phyloP scores from a whole-genome alignment of 2,113 vertebrate species.

The Nycticorax nycticorax region DNA sequence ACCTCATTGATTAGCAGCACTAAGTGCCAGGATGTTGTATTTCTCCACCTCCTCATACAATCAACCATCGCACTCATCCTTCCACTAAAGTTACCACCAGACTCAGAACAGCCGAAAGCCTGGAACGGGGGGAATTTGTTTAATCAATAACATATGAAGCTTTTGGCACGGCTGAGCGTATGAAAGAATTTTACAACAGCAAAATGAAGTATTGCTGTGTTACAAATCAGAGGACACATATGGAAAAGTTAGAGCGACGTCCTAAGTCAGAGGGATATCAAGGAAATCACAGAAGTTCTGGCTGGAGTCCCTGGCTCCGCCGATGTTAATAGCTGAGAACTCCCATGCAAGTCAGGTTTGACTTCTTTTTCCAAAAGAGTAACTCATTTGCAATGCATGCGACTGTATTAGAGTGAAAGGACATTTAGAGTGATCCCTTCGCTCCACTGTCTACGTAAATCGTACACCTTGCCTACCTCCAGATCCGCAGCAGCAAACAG shows the following conservation, averaged over 20 bases:
- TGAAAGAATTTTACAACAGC: slow-evolving; percentile 30
- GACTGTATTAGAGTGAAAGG: background rate
- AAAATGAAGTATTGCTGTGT: slow-evolving; percentile 15
- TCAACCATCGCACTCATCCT: background rate
- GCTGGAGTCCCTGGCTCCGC: background rate
- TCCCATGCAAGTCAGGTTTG: slow-evolving; percentile 47
- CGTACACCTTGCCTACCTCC: background rate
- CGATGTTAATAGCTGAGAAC: slow-evolving; percentile 1
- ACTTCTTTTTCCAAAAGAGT: slow-evolving; percentile 24
- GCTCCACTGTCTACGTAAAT: background rate
- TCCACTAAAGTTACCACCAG: background rate
- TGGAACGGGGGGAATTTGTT: slow-evolving; percentile 43
- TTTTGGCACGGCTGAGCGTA: slow-evolving; percentile 2
- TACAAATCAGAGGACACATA: slow-evolving; percentile 58
- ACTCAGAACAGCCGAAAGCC: background rate
- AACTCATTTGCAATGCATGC: slow-evolving; percentile 50
- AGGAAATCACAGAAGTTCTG: slow-evolving; percentile 64
- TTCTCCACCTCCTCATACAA: background rate
- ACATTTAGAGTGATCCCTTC: background rate
- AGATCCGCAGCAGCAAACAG: background rate
- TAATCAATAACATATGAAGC: slow-evolving; percentile 56
- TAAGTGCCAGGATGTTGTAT: background rate
- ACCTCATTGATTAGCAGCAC: background rate
- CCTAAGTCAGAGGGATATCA: slow-evolving; percentile 29
- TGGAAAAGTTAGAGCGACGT: slow-evolving; percentile 39